These are phyloP conservation scores for Sipha maydis DNA, from an alignment of 2,888 invertebrate species.

Conservation along the genomic window DNA sequence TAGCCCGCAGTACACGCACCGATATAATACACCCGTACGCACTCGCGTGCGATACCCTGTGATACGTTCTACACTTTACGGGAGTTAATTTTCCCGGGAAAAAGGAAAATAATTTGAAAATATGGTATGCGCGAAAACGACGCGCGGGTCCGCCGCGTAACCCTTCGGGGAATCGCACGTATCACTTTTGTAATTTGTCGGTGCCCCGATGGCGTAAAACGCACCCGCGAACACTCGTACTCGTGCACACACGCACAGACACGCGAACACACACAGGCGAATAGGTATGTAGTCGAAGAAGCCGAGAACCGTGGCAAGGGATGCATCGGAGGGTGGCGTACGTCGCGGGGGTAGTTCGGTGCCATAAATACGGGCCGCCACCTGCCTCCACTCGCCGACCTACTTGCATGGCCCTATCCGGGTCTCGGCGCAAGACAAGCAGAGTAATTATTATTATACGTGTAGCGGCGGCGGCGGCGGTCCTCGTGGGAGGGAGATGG, in stretches of 20 bases:
- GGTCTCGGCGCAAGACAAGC: background rate
- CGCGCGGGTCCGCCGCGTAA: conserved; percentile 1
- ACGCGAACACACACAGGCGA: too few species aligned
- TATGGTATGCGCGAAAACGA: conserved; percentile 33
- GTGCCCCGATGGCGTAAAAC: background rate
- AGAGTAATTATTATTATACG: conserved; percentile 44
- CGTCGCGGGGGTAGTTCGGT: background rate
- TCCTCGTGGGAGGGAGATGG: conserved; percentile 41
- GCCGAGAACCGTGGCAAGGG: too few species aligned
- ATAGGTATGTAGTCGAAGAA: too few species aligned
- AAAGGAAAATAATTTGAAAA: conserved; percentile 59
- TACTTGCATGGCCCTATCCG: background rate
- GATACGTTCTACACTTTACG: background rate
- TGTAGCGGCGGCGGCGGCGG: background rate
- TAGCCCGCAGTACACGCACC: background rate
- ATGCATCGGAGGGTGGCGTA: background rate
- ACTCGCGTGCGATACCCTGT: background rate
- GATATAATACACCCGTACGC: background rate
- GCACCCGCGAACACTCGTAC: too few species aligned
- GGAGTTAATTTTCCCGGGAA: conserved; percentile 15
- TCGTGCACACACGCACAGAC: too few species aligned
- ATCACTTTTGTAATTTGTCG: conserved; percentile 52
- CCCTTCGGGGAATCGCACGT: conserved; percentile 55
- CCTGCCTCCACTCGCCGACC: background rate
- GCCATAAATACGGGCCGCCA: background rate